A percentile compares a stretch with the other conserved stretches of the same genome.
phyloP scores from a whole-genome alignment of 92 coral and sea anemone species.

The Diadumene lineata region DNA sequence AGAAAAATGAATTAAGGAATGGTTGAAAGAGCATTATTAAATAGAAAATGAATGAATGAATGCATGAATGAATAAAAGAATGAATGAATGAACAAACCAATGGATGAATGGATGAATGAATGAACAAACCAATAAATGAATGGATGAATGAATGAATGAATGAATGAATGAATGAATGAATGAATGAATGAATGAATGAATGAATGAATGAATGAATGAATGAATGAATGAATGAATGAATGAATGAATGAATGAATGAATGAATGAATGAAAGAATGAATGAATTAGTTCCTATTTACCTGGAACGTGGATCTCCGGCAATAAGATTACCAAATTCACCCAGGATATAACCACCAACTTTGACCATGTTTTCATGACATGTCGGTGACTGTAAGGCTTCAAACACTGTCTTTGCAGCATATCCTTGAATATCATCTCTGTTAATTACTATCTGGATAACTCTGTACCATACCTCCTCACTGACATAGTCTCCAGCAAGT shows the following conservation, averaged over 20 bases:
- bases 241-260: background rate
- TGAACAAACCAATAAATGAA: too few relatives aligned
- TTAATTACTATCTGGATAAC: conserved; percentile 98
- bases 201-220: background rate
- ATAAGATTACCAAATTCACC: conserved; percentile 99
- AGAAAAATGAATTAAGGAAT: too few relatives aligned
- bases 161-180: background rate
- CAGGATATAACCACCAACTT: conserved; percentile 95
- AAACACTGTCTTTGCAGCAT: conserved; percentile 99
- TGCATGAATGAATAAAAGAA: too few relatives aligned
- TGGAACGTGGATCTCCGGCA: conserved; percentile 98
- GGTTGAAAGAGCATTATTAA: too few relatives aligned
- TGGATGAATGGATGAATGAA: too few relatives aligned
- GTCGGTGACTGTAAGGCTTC: conserved; percentile 96
- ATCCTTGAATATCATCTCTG: conserved; percentile 98
- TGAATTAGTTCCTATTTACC: conserved; percentile 39
- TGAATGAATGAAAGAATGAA: background rate
- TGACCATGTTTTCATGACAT: conserved; percentile 98
- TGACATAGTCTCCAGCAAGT: conserved; percentile 95
- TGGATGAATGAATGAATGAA: background rate
- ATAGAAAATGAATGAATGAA: background rate
- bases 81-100: too few relatives aligned
- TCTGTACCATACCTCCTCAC: conserved; percentile 99
- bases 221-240: background rate
- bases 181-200: background rate